A percentile compares a stretch with the other conserved stretches of the same genome.
Conservation (phyloP, 2,797 vertebrate genomes). For the Chelon labrosus region DNA sequence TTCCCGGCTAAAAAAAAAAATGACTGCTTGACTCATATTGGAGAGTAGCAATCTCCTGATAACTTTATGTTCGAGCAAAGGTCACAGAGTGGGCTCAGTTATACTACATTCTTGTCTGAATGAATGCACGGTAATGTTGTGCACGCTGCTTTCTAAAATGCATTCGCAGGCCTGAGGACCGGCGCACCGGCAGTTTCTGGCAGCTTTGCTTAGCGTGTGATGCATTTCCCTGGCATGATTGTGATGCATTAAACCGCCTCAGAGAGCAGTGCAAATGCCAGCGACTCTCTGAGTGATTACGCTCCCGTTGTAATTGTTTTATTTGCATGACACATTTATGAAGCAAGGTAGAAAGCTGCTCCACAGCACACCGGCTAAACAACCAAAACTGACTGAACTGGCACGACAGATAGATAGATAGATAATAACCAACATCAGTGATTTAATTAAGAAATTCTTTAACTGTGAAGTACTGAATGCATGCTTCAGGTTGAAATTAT, state of each 20-base stretch:
- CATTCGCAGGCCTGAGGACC: slow-evolving; percentile 9
- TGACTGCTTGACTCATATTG: slow-evolving; percentile 14
- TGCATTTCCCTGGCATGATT: slow-evolving; percentile 40
- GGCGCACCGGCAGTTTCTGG: slow-evolving; percentile 9
- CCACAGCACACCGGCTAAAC: not conserved
- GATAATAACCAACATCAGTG: not conserved
- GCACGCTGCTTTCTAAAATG: slow-evolving; percentile 26
- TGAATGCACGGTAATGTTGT: slow-evolving; percentile 4
- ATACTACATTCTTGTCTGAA: slow-evolving; percentile 22
- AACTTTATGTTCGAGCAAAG: slow-evolving; percentile 14
- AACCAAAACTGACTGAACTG: not conserved
- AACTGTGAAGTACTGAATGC: no score
- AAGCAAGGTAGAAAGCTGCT: not conserved
- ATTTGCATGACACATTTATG: slow-evolving; percentile 21
- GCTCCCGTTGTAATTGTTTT: slow-evolving; percentile 13
- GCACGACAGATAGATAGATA: not conserved
- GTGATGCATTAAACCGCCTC: slow-evolving; percentile 3
- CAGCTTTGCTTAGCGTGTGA: slow-evolving; percentile 16
- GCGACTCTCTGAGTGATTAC: slow-evolving; percentile 27
- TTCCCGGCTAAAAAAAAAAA: no score
- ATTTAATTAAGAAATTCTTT: slow-evolving; percentile 4
- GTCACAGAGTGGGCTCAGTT: slow-evolving; percentile 22
- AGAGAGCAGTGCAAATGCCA: slow-evolving; percentile 16
- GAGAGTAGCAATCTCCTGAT: not conserved
- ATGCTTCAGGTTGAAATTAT: no score